Base-by-base conservation (phyloP, 2,888 invertebrate species). In the Abscondita cerata region DNA sequence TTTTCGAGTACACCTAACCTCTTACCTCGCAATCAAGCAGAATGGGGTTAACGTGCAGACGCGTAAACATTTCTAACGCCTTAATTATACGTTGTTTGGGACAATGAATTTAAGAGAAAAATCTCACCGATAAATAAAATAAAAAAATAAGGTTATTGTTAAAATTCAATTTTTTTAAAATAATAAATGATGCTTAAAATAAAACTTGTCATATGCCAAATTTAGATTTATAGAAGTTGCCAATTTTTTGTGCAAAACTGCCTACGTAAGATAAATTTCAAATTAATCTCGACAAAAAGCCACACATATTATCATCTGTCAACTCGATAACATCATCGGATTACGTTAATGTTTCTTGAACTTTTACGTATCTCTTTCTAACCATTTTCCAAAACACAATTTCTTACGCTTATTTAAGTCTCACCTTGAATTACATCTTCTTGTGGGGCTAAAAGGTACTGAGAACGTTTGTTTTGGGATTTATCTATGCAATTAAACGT, bases 21-120 rank as follows among this genome's bases (percentile, higher is more conserved):
- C 72, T 72, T 68, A 73, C 71, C 72, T 71, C 68, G 74, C 73
- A 75, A 75, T 75, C 74, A 75, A 75, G 71, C 68, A 64, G 71
- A 72, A 73, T 72, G 72, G 70, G 73, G 72, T 74, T 71, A 74
- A 73, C 73, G 72, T 73, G 74, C 72, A 72, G 73, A 72, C 72
- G 72, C 73, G 74, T 74, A 75, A 75, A 75, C 74, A 75, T 73
- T 74, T 72, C 71, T 69, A 73, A 75, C 73, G 73, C 72, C 74
- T 76, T 76, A 75, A 76, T 76, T 75, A 75, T 74, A 72, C 68
- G 68, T 64, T 70, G 73, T 71, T 72, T 47, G 52, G 52, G 62
- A 61, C 52, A 44, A 41, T 41, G 51, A 54, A 50, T 52, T 52
- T 52, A 36, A 34, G 55, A 52, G 53, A 64, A 56, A 53, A 53